Conservation (phyloP, 2,113 vertebrate species). For the Lathamus discolor region DNA sequence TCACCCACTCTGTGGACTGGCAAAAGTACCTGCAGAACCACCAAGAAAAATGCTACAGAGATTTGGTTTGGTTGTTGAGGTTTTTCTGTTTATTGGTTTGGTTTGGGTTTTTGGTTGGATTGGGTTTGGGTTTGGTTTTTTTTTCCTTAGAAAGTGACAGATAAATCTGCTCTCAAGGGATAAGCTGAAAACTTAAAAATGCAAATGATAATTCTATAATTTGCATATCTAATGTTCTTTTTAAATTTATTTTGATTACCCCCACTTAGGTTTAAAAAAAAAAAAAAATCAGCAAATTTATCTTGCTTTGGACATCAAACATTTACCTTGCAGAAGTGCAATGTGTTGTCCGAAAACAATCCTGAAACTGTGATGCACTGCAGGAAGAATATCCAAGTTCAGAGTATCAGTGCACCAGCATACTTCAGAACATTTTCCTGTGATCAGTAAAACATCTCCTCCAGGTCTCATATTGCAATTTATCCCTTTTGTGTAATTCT, state of each 20-base stretch:
- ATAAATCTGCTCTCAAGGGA: background rate
- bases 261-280: background rate
- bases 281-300: background rate
- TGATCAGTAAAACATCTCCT: background rate
- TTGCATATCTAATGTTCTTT: background rate
- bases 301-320: background rate
- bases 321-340: background rate
- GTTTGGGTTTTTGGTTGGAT: background rate
- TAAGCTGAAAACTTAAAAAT: background rate
- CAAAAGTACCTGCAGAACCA: background rate
- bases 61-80: background rate
- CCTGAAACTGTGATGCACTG: rapidly evolving
- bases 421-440: background rate
- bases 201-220: background rate
- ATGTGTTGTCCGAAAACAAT: background rate
- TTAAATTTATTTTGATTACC: background rate
- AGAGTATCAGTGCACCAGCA: background rate
- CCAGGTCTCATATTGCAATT: background rate
- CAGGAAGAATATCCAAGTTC: background rate
- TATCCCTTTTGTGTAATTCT: background rate
- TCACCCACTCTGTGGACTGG: too few relatives aligned
- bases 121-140: background rate
- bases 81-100: background rate
- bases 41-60: background rate
- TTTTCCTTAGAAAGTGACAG: background rate